A percentile compares a stretch with the other conserved stretches of the same genome.
Evolutionary conservation across 2,888 invertebrate genomes (phyloP).

Genomic region (Callosobruchus maculatus): DNA sequence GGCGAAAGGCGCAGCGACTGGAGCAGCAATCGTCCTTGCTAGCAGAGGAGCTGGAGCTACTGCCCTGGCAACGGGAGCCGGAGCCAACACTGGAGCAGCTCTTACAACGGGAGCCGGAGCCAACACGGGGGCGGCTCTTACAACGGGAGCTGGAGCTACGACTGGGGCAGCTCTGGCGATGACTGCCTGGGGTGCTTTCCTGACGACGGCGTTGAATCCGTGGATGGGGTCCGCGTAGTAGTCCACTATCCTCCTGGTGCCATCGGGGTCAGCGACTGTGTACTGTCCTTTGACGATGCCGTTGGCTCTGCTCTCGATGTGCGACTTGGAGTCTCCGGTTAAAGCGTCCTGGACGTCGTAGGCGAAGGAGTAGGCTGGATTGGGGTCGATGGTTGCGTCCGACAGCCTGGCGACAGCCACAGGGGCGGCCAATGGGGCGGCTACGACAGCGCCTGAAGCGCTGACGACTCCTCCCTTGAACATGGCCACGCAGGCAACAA

Average conservation of each 20-base stretch:
- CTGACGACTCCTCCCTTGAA: constrained; percentile 40
- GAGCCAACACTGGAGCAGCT: too few relatives aligned
- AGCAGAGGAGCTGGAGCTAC: constrained; percentile 15
- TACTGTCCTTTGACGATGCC: constrained; percentile 57
- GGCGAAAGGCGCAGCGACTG: constrained; percentile 27
- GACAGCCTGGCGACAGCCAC: constrained; percentile 23
- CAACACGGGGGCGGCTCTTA: too few relatives aligned
- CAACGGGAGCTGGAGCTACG: constrained; percentile 12
- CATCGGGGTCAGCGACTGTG: constrained; percentile 55
- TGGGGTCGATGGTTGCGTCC: constrained; percentile 50
- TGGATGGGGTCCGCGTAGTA: constrained; percentile 58
- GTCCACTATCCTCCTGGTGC: constrained; percentile 55
- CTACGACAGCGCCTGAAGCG: constrained; percentile 29
- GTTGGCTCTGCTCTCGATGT: constrained; percentile 54
- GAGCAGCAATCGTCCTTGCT: too few relatives aligned
- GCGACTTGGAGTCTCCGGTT: constrained; percentile 56
- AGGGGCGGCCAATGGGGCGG: constrained; percentile 28
- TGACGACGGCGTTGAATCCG: constrained; percentile 59
- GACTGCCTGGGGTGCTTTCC: constrained; percentile 49
- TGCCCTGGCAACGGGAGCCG: constrained; percentile 16
- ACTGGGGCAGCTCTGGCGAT: constrained; percentile 17
- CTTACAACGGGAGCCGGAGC: too few relatives aligned
- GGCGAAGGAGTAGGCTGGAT: constrained; percentile 56
- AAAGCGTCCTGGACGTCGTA: constrained; percentile 55
- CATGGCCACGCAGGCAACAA: constrained; percentile 42